Conservation (phyloP, 2,113 vertebrate genomes). For the Etia nguti region DNA sequence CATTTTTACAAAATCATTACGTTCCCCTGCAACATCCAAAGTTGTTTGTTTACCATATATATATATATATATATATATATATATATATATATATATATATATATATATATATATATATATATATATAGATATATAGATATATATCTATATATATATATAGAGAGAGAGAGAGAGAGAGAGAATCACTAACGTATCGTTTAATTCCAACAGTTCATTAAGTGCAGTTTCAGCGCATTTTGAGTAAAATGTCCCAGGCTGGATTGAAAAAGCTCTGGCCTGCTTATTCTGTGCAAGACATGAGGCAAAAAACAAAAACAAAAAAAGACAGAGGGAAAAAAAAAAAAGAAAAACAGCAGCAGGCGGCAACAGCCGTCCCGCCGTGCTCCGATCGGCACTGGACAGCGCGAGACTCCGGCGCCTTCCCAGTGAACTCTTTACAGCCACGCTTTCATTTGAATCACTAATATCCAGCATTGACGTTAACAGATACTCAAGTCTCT, state of each 20-base stretch:
- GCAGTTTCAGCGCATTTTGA: not conserved
- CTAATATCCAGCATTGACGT: slow-evolving; percentile 35
- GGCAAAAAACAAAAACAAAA: not conserved
- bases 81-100: not conserved
- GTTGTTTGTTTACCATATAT: not conserved
- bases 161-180: no score
- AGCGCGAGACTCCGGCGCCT: not conserved
- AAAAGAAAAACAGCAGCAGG: not conserved
- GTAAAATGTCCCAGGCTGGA: not conserved
- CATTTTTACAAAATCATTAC: slow-evolving; percentile 56
- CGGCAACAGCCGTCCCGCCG: not conserved
- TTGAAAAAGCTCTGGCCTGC: not conserved
- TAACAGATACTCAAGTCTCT: slow-evolving; percentile 19
- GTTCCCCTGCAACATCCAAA: not conserved
- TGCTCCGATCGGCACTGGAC: not conserved
- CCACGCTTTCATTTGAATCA: slow-evolving; percentile 12
- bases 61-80: not conserved
- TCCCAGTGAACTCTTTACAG: slow-evolving; percentile 19
- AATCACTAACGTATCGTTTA: not conserved
- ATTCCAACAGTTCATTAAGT: not conserved
- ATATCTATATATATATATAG: not conserved
- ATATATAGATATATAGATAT: not conserved
- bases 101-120: not conserved
- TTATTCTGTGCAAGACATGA: not conserved
- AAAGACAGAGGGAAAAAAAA: not conserved